Evolutionary conservation across 2,797 vertebrate species (phyloP), one percentile per base, ranked within the genome.

Genomic region (Ibycter americanus): DNA sequence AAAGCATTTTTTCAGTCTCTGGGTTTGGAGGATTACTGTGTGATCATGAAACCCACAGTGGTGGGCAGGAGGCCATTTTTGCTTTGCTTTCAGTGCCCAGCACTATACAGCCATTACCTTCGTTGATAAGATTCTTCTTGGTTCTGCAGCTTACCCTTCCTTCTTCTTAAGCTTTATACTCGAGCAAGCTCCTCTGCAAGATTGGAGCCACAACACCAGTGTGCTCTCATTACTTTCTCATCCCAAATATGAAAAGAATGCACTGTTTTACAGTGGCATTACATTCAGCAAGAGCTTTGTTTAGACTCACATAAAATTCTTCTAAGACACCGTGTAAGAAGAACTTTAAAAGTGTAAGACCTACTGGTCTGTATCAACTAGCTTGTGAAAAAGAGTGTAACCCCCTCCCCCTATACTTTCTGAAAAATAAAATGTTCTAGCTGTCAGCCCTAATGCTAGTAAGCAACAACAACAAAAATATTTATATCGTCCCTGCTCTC

Each of bases 291-390:
- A 86, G 29, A 63, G 34, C 29, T 94, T 95, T 91, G 16, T 80
- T 96, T 93, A 95, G 76, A 80, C 13, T 96, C 21, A 81, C 47
- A 93, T 85, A 76, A 70, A 81, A 89, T 80, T 89, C 11, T 90
- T 78, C 44, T 36, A 42, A 67, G 38, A 40, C 8, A 34, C 49
- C 42, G 54, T 32, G 21, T 70, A 87, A 87, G 32, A 95, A 40
- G 19, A 83, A 72, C 11, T 76, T 74, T 54, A 79, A 72, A 95
- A 86, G 55, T 22, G 11, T 23, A 87, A 62, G 55, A 23, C n/a
- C 40, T 83, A 74, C 40, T 16, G 22, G 38, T 34, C 62, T 66
- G 13, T 40, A 86, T 52, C 73, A 88, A 38, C 13, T n/a, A 34
- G 4, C 40, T 89, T 74, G 62, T 67, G 83, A 91, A 87, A 71